Conservation (phyloP, 2,797 vertebrate species). For the Microtus obscurus region DNA sequence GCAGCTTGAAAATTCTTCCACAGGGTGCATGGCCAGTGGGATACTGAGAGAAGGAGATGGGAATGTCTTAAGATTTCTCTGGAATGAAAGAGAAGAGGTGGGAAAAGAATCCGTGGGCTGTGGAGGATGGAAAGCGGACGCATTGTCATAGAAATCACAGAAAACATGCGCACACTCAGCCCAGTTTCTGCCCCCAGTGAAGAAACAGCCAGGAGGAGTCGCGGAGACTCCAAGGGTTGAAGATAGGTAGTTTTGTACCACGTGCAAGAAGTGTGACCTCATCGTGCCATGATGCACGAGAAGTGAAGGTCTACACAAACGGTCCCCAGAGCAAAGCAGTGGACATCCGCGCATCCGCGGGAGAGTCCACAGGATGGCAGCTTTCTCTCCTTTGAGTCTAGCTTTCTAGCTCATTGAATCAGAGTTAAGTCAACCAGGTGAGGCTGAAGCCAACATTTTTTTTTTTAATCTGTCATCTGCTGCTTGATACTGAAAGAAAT, state of each 20-base stretch:
- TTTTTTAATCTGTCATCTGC: not conserved
- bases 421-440: not conserved
- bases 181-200: not conserved
- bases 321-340: not conserved
- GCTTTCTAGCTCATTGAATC: not conserved
- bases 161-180: not conserved
- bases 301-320: not conserved
- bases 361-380: too few species aligned
- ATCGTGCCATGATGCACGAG: not conserved
- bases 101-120: not conserved
- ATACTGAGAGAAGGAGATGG: not conserved
- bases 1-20: not conserved
- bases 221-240: not conserved
- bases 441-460: not conserved
- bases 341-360: accelerated
- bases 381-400: not conserved
- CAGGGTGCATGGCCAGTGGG: not conserved
- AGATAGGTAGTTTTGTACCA: not conserved
- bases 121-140: not conserved
- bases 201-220: not conserved
- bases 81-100: not conserved
- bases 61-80: not conserved
- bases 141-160: not conserved
- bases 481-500: not conserved
- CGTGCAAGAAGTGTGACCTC: not conserved